These are phyloP conservation scores for Zele albiditarsus DNA, from an alignment of 2,888 invertebrate species.

Conservation along the genomic window DNA sequence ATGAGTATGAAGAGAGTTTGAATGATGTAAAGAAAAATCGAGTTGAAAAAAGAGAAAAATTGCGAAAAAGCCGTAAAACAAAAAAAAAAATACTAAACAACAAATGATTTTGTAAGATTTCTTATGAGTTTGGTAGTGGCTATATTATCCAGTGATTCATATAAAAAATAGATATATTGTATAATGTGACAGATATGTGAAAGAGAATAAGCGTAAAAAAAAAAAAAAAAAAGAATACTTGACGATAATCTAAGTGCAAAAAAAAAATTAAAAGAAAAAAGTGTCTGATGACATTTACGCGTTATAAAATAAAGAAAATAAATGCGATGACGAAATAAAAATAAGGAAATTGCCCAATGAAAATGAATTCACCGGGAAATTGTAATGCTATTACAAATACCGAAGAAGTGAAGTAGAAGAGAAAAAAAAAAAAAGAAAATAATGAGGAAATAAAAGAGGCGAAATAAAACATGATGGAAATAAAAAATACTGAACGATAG, in stretches of 20 bases:
- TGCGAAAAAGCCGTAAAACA: conserved; percentile 9
- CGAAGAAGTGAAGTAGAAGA: conserved; percentile 34
- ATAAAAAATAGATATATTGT: conserved; percentile 51
- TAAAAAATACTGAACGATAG: conserved; percentile 14
- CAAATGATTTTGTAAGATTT: conserved; percentile 68
- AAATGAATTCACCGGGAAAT: not conserved
- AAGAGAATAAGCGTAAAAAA: conserved; percentile 36
- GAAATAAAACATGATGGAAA: not conserved
- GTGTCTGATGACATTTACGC: not conserved
- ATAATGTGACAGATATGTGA: conserved; percentile 56
- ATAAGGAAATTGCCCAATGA: not conserved
- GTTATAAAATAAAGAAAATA: conserved; percentile 25
- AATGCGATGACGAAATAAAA: not conserved
- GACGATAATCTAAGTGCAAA: conserved; percentile 53
- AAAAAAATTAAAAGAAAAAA: too few relatives aligned
- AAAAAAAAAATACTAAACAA: conserved; percentile 31
- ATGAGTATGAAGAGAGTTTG: conserved; percentile 41
- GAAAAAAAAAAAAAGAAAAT: conserved; percentile 28
- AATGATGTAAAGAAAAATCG: conserved; percentile 15
- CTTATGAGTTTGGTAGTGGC: conserved; percentile 71
- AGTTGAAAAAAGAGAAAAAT: too few relatives aligned
- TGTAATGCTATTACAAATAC: conserved; percentile 14
- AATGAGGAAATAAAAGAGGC: not conserved
- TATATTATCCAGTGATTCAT: conserved; percentile 64
- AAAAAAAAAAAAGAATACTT: conserved; percentile 38